Conservation (phyloP, 2,888 invertebrate species). For the Abrostola tripartita region DNA sequence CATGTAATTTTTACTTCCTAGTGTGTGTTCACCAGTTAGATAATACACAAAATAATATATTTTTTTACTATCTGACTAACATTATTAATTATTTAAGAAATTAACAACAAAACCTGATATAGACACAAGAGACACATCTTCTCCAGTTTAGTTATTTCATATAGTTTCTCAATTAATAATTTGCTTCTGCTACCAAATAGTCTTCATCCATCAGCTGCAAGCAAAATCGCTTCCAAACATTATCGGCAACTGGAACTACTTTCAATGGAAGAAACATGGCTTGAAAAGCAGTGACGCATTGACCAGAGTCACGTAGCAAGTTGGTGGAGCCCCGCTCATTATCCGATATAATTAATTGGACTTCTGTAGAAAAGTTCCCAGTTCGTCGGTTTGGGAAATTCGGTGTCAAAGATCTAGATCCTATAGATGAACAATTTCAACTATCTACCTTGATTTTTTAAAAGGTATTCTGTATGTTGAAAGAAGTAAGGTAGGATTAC, state of each 20-base stretch:
- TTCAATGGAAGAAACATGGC: conserved; percentile 31
- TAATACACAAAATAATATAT: too few species aligned
- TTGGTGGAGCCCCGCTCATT: conserved; percentile 77
- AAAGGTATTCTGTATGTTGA: background rate
- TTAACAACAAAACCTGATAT: too few species aligned
- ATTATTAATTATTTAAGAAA: too few species aligned
- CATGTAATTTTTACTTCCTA: too few species aligned
- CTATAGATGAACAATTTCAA: conserved; percentile 7
- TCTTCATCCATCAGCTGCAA: background rate
- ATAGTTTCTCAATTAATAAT: too few species aligned
- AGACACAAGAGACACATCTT: too few species aligned
- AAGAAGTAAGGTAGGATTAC: too few species aligned
- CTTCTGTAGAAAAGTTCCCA: conserved; percentile 78
- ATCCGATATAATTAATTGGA: conserved; percentile 86
- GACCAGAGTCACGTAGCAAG: conserved; percentile 76
- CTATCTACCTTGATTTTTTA: background rate
- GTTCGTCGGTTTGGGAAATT: conserved; percentile 68
- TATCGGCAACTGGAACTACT: conserved; percentile 1
- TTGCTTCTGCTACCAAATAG: background rate
- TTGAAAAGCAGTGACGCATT: conserved; percentile 57
- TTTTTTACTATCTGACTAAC: too few species aligned
- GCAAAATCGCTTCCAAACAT: conserved; percentile 1
- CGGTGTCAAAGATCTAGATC: conserved; percentile 43
- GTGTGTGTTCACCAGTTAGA: too few species aligned
- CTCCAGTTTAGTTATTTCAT: too few species aligned